phyloP scores from a whole-genome alignment of 2,797 vertebrate species.

The Phataginus tetradactyla region DNA sequence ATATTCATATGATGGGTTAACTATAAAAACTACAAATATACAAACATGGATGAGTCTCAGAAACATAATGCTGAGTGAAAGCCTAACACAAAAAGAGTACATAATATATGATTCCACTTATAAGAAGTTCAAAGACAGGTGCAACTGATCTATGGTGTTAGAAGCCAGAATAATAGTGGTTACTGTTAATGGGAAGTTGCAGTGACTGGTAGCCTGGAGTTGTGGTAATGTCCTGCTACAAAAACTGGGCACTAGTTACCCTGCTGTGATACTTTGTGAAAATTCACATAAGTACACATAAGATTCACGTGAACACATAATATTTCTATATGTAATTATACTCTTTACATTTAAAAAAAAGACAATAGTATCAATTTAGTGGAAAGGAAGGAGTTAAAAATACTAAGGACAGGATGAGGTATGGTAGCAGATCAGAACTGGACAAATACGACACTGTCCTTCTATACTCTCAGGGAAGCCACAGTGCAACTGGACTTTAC shows the following conservation, averaged over 20 bases:
- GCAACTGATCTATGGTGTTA: conserved; percentile 4
- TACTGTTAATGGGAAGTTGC: neutral
- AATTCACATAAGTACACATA: neutral
- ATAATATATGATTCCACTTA: neutral
- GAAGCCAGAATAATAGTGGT: neutral
- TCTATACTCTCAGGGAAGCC: neutral
- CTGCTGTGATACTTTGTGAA: neutral
- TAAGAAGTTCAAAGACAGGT: neutral
- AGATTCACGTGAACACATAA: neutral
- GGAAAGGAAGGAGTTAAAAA: conserved; percentile 18
- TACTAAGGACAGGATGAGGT: neutral
- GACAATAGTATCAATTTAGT: neutral
- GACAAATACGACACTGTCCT: neutral
- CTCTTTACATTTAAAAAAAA: conserved; percentile 8
- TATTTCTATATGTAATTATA: neutral
- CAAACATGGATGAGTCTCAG: neutral
- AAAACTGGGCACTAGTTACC: neutral
- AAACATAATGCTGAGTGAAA: neutral
- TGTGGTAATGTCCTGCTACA: neutral
- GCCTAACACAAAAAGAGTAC: neutral
- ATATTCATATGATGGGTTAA: conserved; percentile 1
- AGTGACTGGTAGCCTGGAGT: neutral
- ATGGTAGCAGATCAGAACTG: neutral
- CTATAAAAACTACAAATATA: neutral
- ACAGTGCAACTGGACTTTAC: neutral